Base-by-base conservation (phyloP, 1,140 invertebrate genomes). In the Papilio xuthus region DNA sequence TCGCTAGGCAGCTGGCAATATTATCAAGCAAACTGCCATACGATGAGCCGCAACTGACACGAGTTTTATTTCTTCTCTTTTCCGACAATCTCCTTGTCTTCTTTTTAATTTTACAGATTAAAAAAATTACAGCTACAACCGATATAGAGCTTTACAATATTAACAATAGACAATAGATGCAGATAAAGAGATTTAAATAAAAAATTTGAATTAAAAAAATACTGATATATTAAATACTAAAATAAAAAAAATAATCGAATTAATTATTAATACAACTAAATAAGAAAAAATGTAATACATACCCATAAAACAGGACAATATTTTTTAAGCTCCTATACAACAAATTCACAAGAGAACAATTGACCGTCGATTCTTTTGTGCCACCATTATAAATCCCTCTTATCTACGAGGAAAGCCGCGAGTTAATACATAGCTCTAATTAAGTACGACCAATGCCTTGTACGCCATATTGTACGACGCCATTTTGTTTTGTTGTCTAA, bases 1-100 rank as follows among this genome's bases (percentile, higher is more conserved):
- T 93, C 92, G 92, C 90, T 92, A 93, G 92, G 92, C 92, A 93
- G 92, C 92, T 93, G 89, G 92, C 92, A 84, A 86, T 83, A 79
- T 78, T 77, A 53, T 82, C 89, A 89, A 93, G 92, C 92, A 93
- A 93, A 93, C 90, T 93, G 92, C 92, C 92, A 90, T 89, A 91
- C 92, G 90, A 93, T 93, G 92, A 93, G 92, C 92, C 92, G 90
- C 92, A 93, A 89, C 85, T 81, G 85, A 90, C 88, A 83, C 81
- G 85, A 91, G 90, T 89, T 85, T 28, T 60, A 47, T 83, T 13
- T 85, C 82, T 86, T 89, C 81, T 84, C 80, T 82, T 71, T 81
- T 69, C 47, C 44, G 80, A 67, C 81, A 63, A 78, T 83, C 80
- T 78, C 79, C 71, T 53, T 79, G 67, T 60, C 53, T 82, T 78